phyloP scores from a whole-genome alignment of 2,888 invertebrate genomes.

The Cheilosia scutellata region DNA sequence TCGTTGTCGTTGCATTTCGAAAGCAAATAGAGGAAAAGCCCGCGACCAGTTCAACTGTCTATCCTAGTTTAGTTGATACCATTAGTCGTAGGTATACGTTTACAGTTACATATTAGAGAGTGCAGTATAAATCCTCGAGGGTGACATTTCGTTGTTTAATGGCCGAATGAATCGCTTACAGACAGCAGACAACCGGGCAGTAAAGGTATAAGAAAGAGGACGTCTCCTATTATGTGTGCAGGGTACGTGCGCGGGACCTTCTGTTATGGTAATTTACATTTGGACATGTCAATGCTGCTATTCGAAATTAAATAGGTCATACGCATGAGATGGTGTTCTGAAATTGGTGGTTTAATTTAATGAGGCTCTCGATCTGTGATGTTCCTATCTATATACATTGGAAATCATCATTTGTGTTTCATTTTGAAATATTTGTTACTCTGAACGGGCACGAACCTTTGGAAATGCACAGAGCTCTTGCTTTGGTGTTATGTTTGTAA shows the following conservation, averaged over 20 bases:
- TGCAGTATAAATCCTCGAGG: slow-evolving; percentile 57
- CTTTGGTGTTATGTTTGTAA: too few relatives aligned
- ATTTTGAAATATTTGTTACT: not conserved
- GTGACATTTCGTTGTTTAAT: slow-evolving; percentile 64
- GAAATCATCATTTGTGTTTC: not conserved
- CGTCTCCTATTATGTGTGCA: slow-evolving; percentile 16
- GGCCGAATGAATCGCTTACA: slow-evolving; percentile 49
- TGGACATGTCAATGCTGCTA: slow-evolving; percentile 3
- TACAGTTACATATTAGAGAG: slow-evolving; percentile 7
- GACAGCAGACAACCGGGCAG: slow-evolving; percentile 27
- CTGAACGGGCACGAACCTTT: too few relatives aligned
- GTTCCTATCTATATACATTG: too few relatives aligned
- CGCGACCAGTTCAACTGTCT: slow-evolving; percentile 39
- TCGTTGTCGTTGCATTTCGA: slow-evolving; percentile 46
- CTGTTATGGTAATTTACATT: slow-evolving; percentile 22
- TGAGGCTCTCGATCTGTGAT: not conserved
- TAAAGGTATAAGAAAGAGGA: slow-evolving; percentile 21
- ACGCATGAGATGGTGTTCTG: slow-evolving; percentile 18
- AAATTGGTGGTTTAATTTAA: slow-evolving; percentile 24
- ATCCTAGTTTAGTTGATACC: slow-evolving; percentile 20
- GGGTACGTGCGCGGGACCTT: not conserved
- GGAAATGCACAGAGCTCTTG: too few relatives aligned
- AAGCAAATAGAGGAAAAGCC: slow-evolving; percentile 28
- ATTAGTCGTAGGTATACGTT: slow-evolving; percentile 11
- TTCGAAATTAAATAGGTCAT: slow-evolving; percentile 20